phyloP scores from a whole-genome alignment of 2,888 invertebrate genomes.

The Exocentrus adspersus region DNA sequence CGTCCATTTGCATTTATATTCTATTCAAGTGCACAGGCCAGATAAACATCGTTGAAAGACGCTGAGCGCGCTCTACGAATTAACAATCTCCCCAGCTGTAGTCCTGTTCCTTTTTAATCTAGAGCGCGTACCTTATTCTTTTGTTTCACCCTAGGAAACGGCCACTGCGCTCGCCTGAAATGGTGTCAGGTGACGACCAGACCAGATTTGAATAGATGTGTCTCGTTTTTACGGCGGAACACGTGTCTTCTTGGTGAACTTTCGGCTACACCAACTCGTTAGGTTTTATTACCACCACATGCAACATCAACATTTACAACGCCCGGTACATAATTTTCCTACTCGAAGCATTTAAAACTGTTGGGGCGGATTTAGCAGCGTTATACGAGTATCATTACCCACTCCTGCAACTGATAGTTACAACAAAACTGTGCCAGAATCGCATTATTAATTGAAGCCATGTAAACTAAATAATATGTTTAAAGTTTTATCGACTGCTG shows the following conservation, averaged over 20 bases:
- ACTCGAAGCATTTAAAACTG: not conserved
- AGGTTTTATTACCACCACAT: constrained; percentile 18
- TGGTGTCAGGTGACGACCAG: constrained; percentile 19
- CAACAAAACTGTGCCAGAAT: not conserved
- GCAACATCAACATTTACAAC: constrained; percentile 11
- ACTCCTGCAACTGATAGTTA: not conserved
- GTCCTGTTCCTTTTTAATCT: constrained; percentile 13
- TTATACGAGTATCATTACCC: not conserved
- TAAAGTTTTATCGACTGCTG: constrained; percentile 1
- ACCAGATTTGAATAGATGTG: constrained; percentile 26
- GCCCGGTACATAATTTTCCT: no score
- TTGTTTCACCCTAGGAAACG: constrained; percentile 1
- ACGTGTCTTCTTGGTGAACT: constrained; percentile 12
- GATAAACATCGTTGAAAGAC: constrained; percentile 61
- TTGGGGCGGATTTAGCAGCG: not conserved
- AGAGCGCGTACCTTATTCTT: constrained; percentile 14
- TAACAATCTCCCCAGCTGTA: constrained; percentile 53
- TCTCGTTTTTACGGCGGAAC: constrained; percentile 14
- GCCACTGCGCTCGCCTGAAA: constrained; percentile 11
- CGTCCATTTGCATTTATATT: constrained; percentile 64
- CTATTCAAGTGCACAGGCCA: constrained; percentile 60
- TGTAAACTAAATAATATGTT: constrained; percentile 6
- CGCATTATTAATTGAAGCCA: not conserved
- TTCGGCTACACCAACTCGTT: constrained; percentile 22
- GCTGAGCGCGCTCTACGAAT: constrained; percentile 59